These are phyloP conservation scores for Mactra quadrangularis DNA, from an alignment of 1,140 invertebrate species.

Conservation along the genomic window DNA sequence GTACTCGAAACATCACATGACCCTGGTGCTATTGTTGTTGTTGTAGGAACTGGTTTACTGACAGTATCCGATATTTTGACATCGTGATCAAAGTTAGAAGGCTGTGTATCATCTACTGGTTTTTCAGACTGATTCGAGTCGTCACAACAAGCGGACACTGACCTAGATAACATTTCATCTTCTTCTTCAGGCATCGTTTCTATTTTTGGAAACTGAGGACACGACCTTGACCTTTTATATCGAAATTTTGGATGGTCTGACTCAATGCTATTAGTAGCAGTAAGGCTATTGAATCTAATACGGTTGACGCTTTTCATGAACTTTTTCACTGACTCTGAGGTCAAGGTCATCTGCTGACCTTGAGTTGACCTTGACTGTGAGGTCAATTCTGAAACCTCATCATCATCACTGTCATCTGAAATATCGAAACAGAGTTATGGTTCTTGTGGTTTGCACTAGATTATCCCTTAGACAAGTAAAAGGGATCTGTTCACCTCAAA, in stretches of 20 bases:
- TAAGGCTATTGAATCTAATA: slow-evolving; percentile 87
- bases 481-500: no score
- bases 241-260: slow-evolving; percentile 37
- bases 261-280: slow-evolving; percentile 65
- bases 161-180: slow-evolving; percentile 43
- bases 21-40: not conserved
- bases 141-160: slow-evolving; percentile 38
- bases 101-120: not conserved
- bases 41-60: not conserved
- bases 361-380: slow-evolving; percentile 15
- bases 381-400: slow-evolving; percentile 72
- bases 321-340: slow-evolving; percentile 84
- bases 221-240: slow-evolving; percentile 64
- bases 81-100: not conserved
- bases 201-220: slow-evolving; percentile 67
- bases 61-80: not conserved
- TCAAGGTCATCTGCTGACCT: slow-evolving; percentile 57
- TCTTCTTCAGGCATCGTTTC: slow-evolving; percentile 51
- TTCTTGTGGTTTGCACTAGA: no score
- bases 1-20: not conserved
- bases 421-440: no score
- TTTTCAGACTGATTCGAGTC: not conserved
- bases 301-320: slow-evolving; percentile 87
- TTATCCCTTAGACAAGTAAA: no score
- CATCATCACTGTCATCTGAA: slow-evolving; percentile 65